phyloP scores from a whole-genome alignment of 1,140 invertebrate genomes.

The Whitmania pigra region DNA sequence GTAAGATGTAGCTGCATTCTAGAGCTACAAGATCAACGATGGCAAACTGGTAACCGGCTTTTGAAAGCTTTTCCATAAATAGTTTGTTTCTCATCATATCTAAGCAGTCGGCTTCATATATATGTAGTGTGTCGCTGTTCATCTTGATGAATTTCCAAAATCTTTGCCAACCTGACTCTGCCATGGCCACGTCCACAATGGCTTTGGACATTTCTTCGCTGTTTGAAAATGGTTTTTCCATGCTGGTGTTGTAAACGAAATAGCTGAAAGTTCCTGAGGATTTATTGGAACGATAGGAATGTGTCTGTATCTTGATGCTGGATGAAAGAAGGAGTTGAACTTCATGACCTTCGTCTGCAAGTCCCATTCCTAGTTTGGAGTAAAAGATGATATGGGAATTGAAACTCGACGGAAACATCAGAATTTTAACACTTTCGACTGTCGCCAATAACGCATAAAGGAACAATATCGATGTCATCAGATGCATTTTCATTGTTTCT shows the following conservation, averaged over 20 bases:
- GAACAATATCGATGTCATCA: no score
- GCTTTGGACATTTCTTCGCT: background rate
- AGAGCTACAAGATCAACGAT: background rate
- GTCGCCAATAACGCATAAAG: no score
- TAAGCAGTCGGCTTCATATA: background rate
- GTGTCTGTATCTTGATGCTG: background rate
- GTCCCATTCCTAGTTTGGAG: background rate
- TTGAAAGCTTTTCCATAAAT: background rate
- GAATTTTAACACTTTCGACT: background rate
- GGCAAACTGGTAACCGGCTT: background rate
- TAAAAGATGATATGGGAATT: constrained; percentile 9
- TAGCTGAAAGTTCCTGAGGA: background rate
- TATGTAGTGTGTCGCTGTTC: no score
- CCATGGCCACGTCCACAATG: background rate
- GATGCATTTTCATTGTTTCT: no score
- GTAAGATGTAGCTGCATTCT: constrained; percentile 6
- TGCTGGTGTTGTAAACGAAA: background rate
- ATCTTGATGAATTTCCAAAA: background rate
- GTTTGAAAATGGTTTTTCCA: background rate
- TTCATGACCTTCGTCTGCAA: constrained; percentile 2
- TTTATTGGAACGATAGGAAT: background rate
- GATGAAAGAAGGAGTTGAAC: background rate
- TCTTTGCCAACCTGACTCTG: background rate
- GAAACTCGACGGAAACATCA: constrained; percentile 5
- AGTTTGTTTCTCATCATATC: background rate